Conservation (phyloP, 1,140 invertebrate genomes). For the Rhopalosiphum padi region DNA sequence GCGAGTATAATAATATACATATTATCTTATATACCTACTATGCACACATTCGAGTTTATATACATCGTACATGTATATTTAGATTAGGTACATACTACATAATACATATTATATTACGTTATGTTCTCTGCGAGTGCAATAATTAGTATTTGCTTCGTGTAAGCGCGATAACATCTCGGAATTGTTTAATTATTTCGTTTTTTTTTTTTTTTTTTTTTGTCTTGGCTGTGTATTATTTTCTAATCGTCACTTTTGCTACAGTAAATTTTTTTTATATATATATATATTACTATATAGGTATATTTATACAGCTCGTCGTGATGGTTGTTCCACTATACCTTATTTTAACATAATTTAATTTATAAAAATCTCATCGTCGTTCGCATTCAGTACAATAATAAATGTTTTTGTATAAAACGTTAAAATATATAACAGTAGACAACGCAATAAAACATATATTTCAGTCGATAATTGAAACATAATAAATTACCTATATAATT, state of each 20-base stretch:
- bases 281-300: background rate
- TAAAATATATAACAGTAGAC: background rate
- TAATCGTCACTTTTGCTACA: background rate
- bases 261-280: background rate
- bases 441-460: too few relatives aligned
- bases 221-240: background rate
- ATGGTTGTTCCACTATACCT: background rate
- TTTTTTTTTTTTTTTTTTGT: background rate
- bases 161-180: constrained; percentile 27
- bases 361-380: background rate
- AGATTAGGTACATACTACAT: background rate
- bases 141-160: constrained; percentile 22
- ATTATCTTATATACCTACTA: background rate
- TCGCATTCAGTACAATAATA: too few relatives aligned
- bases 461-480: background rate
- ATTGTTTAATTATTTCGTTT: constrained; percentile 34
- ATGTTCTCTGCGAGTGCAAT: background rate
- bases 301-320: background rate
- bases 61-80: background rate
- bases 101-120: background rate
- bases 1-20: background rate
- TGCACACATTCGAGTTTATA: background rate
- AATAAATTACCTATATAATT: background rate
- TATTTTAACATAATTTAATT: background rate
- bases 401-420: background rate